These are phyloP conservation scores for Mamestra configurata DNA, from an alignment of 1,140 invertebrate genomes.

Conservation along the genomic window DNA sequence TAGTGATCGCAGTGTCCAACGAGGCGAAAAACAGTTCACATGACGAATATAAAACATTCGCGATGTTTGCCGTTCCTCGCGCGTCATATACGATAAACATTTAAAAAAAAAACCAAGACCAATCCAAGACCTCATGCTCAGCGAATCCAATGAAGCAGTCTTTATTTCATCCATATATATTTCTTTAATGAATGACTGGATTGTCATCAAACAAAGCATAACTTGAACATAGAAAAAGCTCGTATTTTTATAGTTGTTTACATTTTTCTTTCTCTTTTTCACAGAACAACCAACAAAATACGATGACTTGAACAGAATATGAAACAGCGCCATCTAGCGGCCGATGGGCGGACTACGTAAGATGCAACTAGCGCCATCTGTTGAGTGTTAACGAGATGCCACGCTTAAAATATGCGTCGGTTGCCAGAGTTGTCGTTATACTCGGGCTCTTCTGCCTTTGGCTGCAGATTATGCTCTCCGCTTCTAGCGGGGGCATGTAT, in stretches of 20 bases:
- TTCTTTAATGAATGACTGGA: too few species aligned
- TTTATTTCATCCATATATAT: too few species aligned
- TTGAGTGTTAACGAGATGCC: constrained; percentile 68
- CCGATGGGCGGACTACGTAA: constrained; percentile 45
- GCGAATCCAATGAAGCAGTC: too few species aligned
- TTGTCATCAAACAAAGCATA: too few species aligned
- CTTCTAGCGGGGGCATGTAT: constrained; percentile 71
- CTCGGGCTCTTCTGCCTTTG: constrained; percentile 78
- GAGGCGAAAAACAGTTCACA: too few species aligned
- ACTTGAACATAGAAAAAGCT: too few species aligned
- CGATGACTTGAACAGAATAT: constrained; percentile 30
- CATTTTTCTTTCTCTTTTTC: neutral
- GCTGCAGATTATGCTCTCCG: constrained; percentile 82
- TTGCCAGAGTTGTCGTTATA: constrained; percentile 77
- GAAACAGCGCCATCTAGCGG: constrained; percentile 52
- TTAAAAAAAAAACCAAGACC: too few species aligned
- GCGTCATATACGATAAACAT: too few species aligned
- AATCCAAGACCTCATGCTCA: too few species aligned
- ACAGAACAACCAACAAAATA: constrained; percentile 7
- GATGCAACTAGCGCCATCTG: constrained; percentile 58
- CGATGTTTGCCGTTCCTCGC: too few species aligned
- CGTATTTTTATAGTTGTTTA: neutral
- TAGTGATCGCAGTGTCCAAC: too few species aligned
- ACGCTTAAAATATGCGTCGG: constrained; percentile 77
- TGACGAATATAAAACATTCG: too few species aligned